phyloP scores from a whole-genome alignment of 1,140 invertebrate genomes.

The Scaptodrosophila lebanonensis region DNA sequence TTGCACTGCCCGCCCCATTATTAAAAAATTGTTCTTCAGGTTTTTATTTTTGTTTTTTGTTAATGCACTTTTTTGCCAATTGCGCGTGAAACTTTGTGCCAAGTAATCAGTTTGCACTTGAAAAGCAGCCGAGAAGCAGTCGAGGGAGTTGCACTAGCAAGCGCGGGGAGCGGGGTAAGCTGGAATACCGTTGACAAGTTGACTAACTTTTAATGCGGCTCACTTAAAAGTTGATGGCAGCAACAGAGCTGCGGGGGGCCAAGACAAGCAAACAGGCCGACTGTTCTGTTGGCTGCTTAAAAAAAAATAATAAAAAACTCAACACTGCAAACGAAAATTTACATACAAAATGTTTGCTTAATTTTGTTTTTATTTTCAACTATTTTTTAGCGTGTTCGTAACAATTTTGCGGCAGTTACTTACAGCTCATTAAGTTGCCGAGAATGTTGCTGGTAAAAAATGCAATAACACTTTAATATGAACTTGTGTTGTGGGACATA shows the following conservation, averaged over 20 bases:
- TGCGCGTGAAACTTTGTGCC: constrained; percentile 34
- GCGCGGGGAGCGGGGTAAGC: neutral
- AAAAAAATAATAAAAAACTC: constrained; percentile 29
- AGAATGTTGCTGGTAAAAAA: too few relatives aligned
- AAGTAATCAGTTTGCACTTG: constrained; percentile 52
- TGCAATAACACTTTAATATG: too few relatives aligned
- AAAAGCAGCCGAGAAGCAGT: constrained; percentile 4
- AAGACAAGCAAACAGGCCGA: constrained; percentile 5
- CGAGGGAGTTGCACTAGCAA: neutral
- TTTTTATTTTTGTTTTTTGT: neutral
- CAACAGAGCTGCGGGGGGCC: constrained; percentile 6
- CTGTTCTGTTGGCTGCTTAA: constrained; percentile 16
- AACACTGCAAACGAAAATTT: constrained; percentile 39
- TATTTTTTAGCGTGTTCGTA: constrained; percentile 5
- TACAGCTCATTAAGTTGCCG: too few relatives aligned
- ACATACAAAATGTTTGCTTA: constrained; percentile 29
- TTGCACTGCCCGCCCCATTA: too few relatives aligned
- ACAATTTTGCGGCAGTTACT: constrained; percentile 1
- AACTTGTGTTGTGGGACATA: too few relatives aligned
- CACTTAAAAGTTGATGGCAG: constrained; percentile 58
- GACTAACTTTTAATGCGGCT: constrained; percentile 69
- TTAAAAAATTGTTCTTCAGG: constrained; percentile 2
- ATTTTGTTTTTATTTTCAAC: constrained; percentile 16
- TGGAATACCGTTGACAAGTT: constrained; percentile 61
- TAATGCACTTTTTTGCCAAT: constrained; percentile 7